phyloP scores from a whole-genome alignment of 2,797 vertebrate genomes.

The Takifugu rubripes region DNA sequence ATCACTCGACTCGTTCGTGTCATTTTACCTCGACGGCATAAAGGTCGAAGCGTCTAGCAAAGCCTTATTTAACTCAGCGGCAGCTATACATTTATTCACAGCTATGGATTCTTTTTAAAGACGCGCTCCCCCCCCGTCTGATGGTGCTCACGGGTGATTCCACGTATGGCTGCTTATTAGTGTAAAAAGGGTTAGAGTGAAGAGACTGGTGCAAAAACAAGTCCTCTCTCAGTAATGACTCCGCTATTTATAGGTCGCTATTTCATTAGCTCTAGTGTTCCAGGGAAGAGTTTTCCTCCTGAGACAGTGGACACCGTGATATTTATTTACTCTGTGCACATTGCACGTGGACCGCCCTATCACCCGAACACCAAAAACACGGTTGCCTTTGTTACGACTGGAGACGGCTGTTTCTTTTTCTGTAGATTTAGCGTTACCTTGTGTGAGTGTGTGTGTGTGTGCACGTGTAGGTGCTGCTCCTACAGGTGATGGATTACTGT shows the following conservation, averaged over 20 bases:
- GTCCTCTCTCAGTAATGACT: slow-evolving; percentile 91
- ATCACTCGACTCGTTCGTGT: no score
- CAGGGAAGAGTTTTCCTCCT: slow-evolving; percentile 92
- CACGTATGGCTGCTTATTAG: slow-evolving; percentile 82
- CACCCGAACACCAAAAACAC: slow-evolving; percentile 30
- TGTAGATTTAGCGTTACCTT: neutral
- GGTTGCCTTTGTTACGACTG: neutral
- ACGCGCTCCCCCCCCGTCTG: slow-evolving; percentile 49
- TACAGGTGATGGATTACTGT: slow-evolving; percentile 45
- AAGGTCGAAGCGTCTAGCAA: neutral
- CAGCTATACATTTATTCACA: slow-evolving; percentile 21
- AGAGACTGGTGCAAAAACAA: slow-evolving; percentile 78
- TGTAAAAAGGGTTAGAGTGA: slow-evolving; percentile 88
- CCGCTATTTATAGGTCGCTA: slow-evolving; percentile 95
- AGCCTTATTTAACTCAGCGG: neutral
- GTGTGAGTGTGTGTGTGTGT: neutral
- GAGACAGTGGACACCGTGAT: slow-evolving; percentile 89
- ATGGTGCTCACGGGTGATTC: slow-evolving; percentile 59
- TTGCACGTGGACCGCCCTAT: slow-evolving; percentile 75
- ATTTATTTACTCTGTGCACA: slow-evolving; percentile 90
- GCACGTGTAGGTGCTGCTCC: slow-evolving; percentile 14
- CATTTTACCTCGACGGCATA: neutral
- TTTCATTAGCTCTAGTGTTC: slow-evolving; percentile 98
- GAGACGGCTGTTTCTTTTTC: neutral
- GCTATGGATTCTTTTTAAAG: slow-evolving; percentile 34